A percentile compares a stretch with the other conserved stretches of the same genome.
Conservation (phyloP, 1,140 invertebrate genomes). For the Dufourea novaeangliae region DNA sequence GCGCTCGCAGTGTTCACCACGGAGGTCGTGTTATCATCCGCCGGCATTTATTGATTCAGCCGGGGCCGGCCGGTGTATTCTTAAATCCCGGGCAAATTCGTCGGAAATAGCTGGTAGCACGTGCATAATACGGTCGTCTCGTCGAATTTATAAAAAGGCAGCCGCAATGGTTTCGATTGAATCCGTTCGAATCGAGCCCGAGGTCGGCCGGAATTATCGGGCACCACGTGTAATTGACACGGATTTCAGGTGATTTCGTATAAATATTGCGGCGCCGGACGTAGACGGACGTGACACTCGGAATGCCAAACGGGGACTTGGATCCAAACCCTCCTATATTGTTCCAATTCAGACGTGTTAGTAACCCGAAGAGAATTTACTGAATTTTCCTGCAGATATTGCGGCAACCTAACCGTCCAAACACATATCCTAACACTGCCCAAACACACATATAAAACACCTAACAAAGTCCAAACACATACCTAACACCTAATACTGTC, state of each 20-base stretch:
- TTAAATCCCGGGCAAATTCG: not conserved
- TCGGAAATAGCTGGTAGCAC: conserved; percentile 3
- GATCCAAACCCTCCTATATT: no score
- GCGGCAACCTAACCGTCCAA: no score
- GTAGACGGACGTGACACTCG: not conserved
- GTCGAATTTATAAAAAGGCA: not conserved
- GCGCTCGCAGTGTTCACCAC: not conserved
- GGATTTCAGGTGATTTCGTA: not conserved
- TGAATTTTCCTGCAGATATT: no score
- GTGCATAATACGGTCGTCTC: conserved; percentile 13
- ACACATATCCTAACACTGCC: no score
- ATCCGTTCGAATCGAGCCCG: conserved; percentile 1
- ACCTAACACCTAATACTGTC: no score
- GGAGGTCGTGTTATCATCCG: conserved; percentile 26
- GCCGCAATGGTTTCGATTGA: not conserved
- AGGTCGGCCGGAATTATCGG: conserved; percentile 12
- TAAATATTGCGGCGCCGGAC: not conserved
- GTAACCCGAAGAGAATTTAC: no score
- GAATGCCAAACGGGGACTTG: not conserved
- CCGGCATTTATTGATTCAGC: conserved; percentile 39
- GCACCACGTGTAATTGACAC: not conserved
- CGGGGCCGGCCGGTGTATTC: conserved; percentile 1
- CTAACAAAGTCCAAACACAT: no score
- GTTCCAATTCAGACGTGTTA: no score
- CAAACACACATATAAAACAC: no score